Evolutionary conservation across 23 tunicate genomes (phyloP), one percentile per base, ranked within the genome.

Genomic region (Trididemnum nubilum): DNA sequence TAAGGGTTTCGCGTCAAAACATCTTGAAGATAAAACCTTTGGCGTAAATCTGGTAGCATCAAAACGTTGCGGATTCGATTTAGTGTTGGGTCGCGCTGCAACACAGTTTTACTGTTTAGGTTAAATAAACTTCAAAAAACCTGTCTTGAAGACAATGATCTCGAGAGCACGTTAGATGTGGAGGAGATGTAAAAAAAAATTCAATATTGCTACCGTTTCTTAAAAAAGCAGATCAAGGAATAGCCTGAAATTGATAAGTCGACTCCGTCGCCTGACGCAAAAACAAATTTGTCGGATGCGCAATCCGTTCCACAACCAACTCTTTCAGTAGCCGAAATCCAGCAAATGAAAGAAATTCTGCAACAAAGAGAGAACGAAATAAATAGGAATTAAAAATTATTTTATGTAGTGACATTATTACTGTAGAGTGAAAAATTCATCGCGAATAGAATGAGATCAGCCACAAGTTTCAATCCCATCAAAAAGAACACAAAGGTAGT

Each of bases 281-380:
- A 36, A 18, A 12, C n/a, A 27, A 33, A 5, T 9, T 23, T 36
- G 0, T 27, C 38, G 3, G 24, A 58, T 50, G 67, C 26, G 0
- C 26, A 51, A 25, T 51, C 59, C 9, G 1, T 2, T 40, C 26
- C 35, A 5, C 83, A 80, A 27, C 83, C 86, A 28, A 22, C 61
- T 5, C 64, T 94, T 2, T 61, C 72, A 51, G 86, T 89, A n/a
- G 81, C 81, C 26, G 92, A 95, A 78, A 71, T 90, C 18, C 89
- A 88, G 51, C 76, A 96, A 38, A 39, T 95, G 74, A 85, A 85
- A 78, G 99, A 95, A 50, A 90, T 95, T n/a, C 86, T 95, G 24
- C 93, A 95, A 63, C 99, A 95, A 71, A 54, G 99, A 63, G 99
- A 95, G 72, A 95, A 81, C 30, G 99, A 95, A 85, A 95, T 95